phyloP scores from a whole-genome alignment of 2,113 vertebrate genomes.

The Callopanchax toddi region DNA sequence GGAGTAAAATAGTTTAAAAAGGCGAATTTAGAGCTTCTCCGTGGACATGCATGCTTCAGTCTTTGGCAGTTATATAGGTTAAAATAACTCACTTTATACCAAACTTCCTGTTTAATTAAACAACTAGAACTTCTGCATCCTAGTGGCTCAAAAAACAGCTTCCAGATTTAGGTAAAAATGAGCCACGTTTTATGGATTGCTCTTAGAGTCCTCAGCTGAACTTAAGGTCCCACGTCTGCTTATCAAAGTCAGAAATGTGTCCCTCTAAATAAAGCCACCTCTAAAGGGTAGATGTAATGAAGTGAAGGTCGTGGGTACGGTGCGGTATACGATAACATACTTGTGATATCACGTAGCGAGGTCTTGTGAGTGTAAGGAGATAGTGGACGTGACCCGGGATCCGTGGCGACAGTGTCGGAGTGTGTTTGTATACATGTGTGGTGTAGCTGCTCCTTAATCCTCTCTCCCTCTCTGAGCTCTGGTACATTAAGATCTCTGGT shows the following conservation, averaged over 20 bases:
- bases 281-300: slow-evolving; percentile 13
- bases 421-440: neutral
- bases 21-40: too few relatives aligned
- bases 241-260: neutral
- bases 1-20: too few relatives aligned
- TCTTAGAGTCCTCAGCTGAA: neutral
- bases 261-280: slow-evolving; percentile 19
- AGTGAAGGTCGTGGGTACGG: slow-evolving; percentile 22
- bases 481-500: neutral
- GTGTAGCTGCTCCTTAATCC: neutral
- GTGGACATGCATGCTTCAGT: too few relatives aligned
- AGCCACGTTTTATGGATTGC: too few relatives aligned
- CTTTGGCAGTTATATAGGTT: too few relatives aligned
- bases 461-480: neutral
- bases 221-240: neutral
- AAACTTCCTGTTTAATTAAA: too few relatives aligned
- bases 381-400: slow-evolving; percentile 15
- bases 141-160: too few relatives aligned
- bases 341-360: slow-evolving; percentile 23
- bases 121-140: too few relatives aligned
- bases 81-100: too few relatives aligned
- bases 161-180: too few relatives aligned
- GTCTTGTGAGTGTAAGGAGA: slow-evolving; percentile 56
- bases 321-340: slow-evolving; percentile 11
- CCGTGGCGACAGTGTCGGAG: slow-evolving; percentile 7